Base-by-base conservation (phyloP, 1,140 invertebrate genomes). In the Pachypsylla venusta region DNA sequence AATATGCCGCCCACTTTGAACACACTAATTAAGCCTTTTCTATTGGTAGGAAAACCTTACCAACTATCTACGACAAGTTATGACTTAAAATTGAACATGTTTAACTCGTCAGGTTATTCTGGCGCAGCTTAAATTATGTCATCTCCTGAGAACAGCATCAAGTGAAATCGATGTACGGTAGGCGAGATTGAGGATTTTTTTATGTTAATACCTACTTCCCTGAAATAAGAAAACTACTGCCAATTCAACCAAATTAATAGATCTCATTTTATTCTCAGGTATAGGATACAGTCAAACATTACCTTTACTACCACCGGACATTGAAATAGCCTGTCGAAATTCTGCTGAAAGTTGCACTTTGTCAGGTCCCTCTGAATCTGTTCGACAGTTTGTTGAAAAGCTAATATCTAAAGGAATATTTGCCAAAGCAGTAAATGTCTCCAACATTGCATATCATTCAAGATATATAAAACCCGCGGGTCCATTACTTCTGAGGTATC, bases 391-490 rank as follows among this genome's bases (percentile, higher is more conserved):
- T 22, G 69, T 76, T 0, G 64, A 65, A 20, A 25, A 71, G 25
- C 59, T 76, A 71, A 83, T 73, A 62, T 78, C 64, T 61, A 78
- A 87, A 63, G 81, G 81, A 1, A 78, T 93, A 22, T 95, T 96
- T 71, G 83, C 81, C 0, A 80, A 79, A 61, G 75, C 79, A 64
- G 84, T 89, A 1, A 75, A 81, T 5, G 84, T 80, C 60, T 76
- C 78, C 57, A 80, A 82, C 26, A 80, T 85, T 25, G 81, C 85
- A 0, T 88, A 85, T 68, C 85, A 88, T 67, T 89, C 87, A 24
- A 76, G 78, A 62, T 87, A 86, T 64, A 90, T 94, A 68, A 74
- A 77, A 54, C 64, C 69, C 28, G 76, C 79, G 57, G 84, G 85
- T n/a, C 81, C 87, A 0, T 78, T 75, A 30, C 73, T 97, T 7